These are phyloP conservation scores for Channa striata DNA, from an alignment of 2,797 vertebrate genomes.

Conservation along the genomic window DNA sequence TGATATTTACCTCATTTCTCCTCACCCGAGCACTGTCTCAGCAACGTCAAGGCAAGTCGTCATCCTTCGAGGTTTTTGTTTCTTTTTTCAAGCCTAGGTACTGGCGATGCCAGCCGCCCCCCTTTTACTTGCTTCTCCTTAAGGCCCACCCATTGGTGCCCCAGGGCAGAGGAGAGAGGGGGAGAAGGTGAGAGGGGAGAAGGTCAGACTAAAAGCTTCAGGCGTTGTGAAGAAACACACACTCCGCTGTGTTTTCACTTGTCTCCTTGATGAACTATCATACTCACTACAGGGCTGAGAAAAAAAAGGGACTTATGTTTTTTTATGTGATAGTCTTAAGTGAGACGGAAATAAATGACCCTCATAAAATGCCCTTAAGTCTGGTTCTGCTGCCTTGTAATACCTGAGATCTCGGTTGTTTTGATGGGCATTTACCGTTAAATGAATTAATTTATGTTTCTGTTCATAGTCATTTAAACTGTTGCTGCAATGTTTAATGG, in stretches of 20 bases:
- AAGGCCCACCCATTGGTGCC: constrained; percentile 63
- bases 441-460: neutral
- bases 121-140: constrained; percentile 39
- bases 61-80: constrained; percentile 60
- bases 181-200: constrained; percentile 64
- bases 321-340: constrained; percentile 24
- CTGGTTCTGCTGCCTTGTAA: constrained; percentile 22
- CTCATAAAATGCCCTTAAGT: constrained; percentile 36
- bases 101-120: constrained; percentile 64
- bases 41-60: constrained; percentile 66
- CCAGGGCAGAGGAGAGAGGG: constrained; percentile 57
- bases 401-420: constrained; percentile 23
- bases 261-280: constrained; percentile 78
- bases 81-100: constrained; percentile 50
- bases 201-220: constrained; percentile 73
- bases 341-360: constrained; percentile 47
- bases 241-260: constrained; percentile 79
- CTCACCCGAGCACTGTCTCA: constrained; percentile 67
- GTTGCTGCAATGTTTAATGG: neutral
- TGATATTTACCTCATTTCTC: constrained; percentile 82
- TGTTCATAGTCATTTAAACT: neutral
- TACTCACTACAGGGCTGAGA: constrained; percentile 35
- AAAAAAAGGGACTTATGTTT: neutral
- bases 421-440: constrained; percentile 4
- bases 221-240: constrained; percentile 67